Percentiles rank a stretch among this genome's conserved stretches.
Conservation (phyloP, 2,113 vertebrate genomes). For the Bucco capensis region DNA sequence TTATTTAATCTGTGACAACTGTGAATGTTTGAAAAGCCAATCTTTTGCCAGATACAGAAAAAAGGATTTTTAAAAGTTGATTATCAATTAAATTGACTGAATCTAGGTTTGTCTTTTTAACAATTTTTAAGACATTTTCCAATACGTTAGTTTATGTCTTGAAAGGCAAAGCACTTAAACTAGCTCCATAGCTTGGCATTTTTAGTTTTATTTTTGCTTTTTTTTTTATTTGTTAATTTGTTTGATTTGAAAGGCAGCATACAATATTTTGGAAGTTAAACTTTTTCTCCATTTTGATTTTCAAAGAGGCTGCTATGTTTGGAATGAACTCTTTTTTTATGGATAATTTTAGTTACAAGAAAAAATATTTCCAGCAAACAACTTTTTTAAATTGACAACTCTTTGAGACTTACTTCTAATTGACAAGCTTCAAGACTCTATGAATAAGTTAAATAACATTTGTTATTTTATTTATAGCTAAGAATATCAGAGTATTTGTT, state of each 20-base stretch:
- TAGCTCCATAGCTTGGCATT: fast-evolving
- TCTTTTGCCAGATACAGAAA: not conserved
- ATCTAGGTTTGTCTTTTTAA: not conserved
- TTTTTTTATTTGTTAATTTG: not conserved
- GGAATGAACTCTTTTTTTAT: not conserved
- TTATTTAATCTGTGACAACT: not conserved
- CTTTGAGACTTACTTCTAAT: not conserved
- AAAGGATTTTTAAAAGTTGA: fast-evolving
- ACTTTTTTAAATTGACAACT: not conserved
- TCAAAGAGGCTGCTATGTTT: not conserved
- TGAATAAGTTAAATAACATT: not conserved
- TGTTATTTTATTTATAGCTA: not conserved
- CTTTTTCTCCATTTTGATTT: not conserved
- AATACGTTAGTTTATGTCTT: not conserved
- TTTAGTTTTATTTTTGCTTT: not conserved
- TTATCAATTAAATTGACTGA: not conserved
- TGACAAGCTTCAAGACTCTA: not conserved
- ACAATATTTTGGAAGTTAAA: not conserved
- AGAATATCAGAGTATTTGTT: not conserved
- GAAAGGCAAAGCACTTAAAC: not conserved
- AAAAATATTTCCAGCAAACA: not conserved
- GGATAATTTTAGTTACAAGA: not conserved
- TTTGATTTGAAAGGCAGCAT: not conserved
- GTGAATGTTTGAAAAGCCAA: not conserved
- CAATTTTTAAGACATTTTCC: not conserved